Percentiles rank a stretch among this genome's conserved stretches.
These are phyloP conservation scores for Solenodon paradoxus DNA, from an alignment of 2,113 vertebrate genomes.

Conservation along the genomic window DNA sequence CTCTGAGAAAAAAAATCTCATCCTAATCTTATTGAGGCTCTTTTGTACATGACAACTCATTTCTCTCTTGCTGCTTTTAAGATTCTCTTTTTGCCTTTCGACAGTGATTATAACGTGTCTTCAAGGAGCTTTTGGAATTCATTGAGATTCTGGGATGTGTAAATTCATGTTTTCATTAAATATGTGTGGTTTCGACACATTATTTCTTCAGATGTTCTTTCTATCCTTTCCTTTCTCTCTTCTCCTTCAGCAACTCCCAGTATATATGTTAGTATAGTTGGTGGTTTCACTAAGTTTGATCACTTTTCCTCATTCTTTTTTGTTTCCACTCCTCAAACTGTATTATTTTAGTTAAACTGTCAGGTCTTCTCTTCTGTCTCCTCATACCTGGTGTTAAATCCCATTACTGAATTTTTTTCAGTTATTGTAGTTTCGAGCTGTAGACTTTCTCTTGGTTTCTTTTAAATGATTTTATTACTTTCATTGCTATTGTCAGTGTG, in stretches of 20 bases:
- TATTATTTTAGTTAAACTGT: not conserved
- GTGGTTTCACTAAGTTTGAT: not conserved
- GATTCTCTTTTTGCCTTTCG: not conserved
- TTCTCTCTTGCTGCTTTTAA: not conserved
- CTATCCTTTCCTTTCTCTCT: not conserved
- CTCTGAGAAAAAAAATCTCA: not conserved
- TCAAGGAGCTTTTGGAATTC: not conserved
- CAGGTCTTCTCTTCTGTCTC: not conserved
- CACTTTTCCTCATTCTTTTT: not conserved
- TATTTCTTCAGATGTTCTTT: not conserved
- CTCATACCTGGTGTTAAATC: not conserved
- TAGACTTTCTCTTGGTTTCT: not conserved
- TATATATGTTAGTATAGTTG: no score
- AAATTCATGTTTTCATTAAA: not conserved
- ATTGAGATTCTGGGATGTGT: not conserved
- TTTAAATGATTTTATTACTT: not conserved
- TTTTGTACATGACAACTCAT: not conserved
- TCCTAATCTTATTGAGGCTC: not conserved
- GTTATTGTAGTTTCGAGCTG: not conserved
- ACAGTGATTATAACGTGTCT: not conserved
- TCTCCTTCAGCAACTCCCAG: not conserved
- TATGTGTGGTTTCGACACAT: not conserved
- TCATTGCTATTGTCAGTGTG: not conserved
- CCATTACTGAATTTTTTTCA: not conserved
- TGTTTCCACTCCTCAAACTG: not conserved